Base-by-base conservation (phyloP, 2,113 vertebrate genomes). In the Ameiurus melas region DNA sequence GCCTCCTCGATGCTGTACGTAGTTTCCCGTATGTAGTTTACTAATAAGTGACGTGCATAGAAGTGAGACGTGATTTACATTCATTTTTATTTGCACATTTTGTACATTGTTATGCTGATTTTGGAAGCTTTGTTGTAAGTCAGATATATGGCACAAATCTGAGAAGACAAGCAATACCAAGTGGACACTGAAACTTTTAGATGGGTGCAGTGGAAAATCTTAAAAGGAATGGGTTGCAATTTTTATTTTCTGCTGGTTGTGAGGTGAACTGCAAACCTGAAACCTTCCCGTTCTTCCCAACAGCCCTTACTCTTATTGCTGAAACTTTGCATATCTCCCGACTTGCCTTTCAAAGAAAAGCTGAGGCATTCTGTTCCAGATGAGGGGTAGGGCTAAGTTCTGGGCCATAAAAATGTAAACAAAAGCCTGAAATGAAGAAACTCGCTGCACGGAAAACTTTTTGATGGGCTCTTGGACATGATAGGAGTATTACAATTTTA, bases 11-110 rank as follows among this genome's bases (percentile, higher is more conserved):
- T 27, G 73, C 27, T 30, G 43, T 55, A 8, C 2, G 9, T 51
- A 51, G 47, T 47, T 47, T 47, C 30, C 47, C 55, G 51, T 79
- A 30, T 79, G n/a, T 55, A 47, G 25, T 81, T 39, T 27, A 43
- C 36, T 62, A 39, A 0, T 27, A 43, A 22, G 55, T 60, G 19
- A 58, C 5, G 19, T 58, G 33, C 19, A 58, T 25, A 25, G 60
- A 73, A 71, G 0, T 36, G 30, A 68, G 64, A 84, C 62, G 17
- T 62, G 2, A 16, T 82, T 25, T 62, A 62, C 9, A 27, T 62
- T 43, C 2, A 62, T 39, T 39, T 83, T 62, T 83, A 83, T 83
- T 83, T 62, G 80, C 80, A 83, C 33, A n/a, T n/a, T 73, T 55
- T 79, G 13, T 53, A 79, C 77, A 30, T 30, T 80, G 16, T 19